Base-by-base conservation (phyloP, 1,140 invertebrate species). In the Portunus trituberculatus region DNA sequence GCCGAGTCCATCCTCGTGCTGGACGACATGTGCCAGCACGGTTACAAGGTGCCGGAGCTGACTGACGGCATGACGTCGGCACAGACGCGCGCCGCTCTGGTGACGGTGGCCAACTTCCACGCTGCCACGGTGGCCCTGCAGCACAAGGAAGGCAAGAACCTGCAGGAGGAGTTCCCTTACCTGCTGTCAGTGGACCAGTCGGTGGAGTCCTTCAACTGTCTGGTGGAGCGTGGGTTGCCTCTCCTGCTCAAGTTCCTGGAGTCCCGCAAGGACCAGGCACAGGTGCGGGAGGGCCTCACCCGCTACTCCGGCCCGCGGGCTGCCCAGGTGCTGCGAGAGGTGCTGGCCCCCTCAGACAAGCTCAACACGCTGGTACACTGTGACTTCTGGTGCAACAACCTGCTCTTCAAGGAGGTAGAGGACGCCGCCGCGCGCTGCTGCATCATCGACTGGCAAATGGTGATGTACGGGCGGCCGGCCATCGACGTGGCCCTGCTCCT, bases 371-470 rank as follows among this genome's bases (percentile, higher is more conserved):
- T 95, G 10, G 94, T 95, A 12, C 94, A 95, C 94, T 95, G 94
- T 82, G 94, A 95, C 83, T 95, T 92, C 91, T 95, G 94, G 94
- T 93, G 94, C 84, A 95, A 95, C 89, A 95, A 95, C 89, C 90
- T 95, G 28, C 94, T 95, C n/a, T 95, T 95, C 84, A 92, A 93
- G 52, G 59, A 95, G 31, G 89, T 39, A 0, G 94, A 92, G 20
- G 94, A 95, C 25, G 8, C 14, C 10, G 7, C n/a, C 25, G 87
- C 91, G 7, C n/a, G 91, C 83, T 95, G 94, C 52, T 95, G 91
- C n/a, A 91, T 95, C 46, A 95, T 95, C 14, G 94, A 95, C 94
- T 95, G 94, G 94, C 94, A 95, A 52, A 95, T 91, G 91, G 94
- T 95, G 10, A 95, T 89, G 84, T 95, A 92, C 59, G 91, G 94